A percentile compares a stretch with the other conserved stretches of the same genome.
phyloP scores from a whole-genome alignment of 2,113 vertebrate genomes.

The Anser brachyrhynchus region DNA sequence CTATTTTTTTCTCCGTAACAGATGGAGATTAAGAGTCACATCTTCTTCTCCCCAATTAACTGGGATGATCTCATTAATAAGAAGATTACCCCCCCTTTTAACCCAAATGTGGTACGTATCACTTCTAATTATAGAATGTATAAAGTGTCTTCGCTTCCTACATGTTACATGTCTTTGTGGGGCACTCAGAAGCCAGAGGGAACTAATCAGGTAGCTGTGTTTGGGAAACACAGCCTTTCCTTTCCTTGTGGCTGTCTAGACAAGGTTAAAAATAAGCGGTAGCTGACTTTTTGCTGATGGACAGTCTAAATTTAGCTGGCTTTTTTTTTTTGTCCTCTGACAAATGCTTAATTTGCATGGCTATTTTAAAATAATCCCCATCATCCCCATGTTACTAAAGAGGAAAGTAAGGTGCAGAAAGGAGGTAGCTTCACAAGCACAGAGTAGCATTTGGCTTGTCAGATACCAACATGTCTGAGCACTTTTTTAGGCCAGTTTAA shows the following conservation, averaged over 20 bases:
- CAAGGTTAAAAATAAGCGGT: neutral
- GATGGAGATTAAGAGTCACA: constrained; percentile 97
- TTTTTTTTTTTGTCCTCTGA: neutral
- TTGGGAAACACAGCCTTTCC: neutral
- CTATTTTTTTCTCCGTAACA: constrained; percentile 73
- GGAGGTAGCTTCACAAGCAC: neutral
- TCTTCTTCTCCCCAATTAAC: constrained; percentile 99
- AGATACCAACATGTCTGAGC: neutral
- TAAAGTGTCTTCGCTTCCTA: neutral
- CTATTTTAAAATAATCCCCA: neutral
- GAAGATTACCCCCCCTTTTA: constrained; percentile 98
- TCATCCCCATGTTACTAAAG: neutral
- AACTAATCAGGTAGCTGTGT: neutral
- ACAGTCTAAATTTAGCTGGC: neutral
- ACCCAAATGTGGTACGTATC: constrained; percentile 96
- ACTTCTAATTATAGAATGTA: constrained; percentile 36
- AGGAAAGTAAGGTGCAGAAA: neutral
- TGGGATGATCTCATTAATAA: constrained; percentile 99
- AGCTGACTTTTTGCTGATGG: neutral
- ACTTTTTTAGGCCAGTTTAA: neutral
- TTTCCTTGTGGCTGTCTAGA: neutral
- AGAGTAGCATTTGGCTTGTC: neutral
- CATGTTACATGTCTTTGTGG: neutral
- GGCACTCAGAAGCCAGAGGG: neutral
- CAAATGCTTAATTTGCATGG: neutral